A percentile compares a stretch with the other conserved stretches of the same genome.
Conservation (phyloP, 2,888 invertebrate genomes). For the Gastrophysa polygoni region DNA sequence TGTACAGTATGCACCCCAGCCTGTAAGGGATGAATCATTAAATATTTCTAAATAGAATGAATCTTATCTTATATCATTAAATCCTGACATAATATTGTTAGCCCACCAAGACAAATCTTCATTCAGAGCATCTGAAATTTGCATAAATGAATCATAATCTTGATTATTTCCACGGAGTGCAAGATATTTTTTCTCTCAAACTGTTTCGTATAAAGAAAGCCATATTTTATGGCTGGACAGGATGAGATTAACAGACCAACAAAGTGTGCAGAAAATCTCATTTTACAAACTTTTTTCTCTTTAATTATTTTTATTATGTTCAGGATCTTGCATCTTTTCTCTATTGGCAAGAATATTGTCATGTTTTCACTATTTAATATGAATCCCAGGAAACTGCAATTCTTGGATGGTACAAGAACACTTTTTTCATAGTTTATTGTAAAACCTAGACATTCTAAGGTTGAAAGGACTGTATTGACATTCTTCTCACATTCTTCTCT, state of each 20-base stretch:
- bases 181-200: slow-evolving; percentile 27
- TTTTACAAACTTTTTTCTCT: not conserved
- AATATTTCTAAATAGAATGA: not conserved
- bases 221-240: slow-evolving; percentile 44
- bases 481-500: not conserved
- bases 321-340: slow-evolving; percentile 6
- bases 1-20: slow-evolving; percentile 13
- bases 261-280: slow-evolving; percentile 19
- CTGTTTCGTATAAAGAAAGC: slow-evolving; percentile 43
- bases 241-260: no score
- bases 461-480: not conserved
- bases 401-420: slow-evolving; percentile 18
- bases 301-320: not conserved
- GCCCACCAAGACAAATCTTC: no score
- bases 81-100: not conserved
- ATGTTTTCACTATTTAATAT: slow-evolving; percentile 26
- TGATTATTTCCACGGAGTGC: slow-evolving; percentile 12
- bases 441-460: no score
- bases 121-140: no score
- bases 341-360: no score
- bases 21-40: slow-evolving; percentile 13
- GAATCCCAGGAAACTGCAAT: slow-evolving; percentile 30
- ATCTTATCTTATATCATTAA: not conserved
- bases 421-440: no score
- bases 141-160: slow-evolving; percentile 7